These are phyloP conservation scores for Diarsia rubi DNA, from an alignment of 2,888 invertebrate species.

Conservation along the genomic window DNA sequence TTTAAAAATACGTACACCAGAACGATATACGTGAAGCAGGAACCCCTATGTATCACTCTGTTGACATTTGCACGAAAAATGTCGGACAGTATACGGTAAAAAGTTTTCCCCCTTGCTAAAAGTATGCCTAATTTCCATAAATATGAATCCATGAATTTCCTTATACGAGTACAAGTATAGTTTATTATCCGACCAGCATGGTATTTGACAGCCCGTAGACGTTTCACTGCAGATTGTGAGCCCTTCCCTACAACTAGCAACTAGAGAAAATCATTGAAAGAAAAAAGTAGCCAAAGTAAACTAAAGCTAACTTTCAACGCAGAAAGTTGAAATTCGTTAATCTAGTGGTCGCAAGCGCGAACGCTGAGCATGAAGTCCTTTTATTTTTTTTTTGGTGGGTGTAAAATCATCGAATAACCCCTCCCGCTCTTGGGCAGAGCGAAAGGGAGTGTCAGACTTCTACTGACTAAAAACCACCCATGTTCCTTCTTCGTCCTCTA, in stretches of 20 bases:
- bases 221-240: conserved; percentile 21
- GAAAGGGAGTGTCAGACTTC: too few species aligned
- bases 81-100: conserved; percentile 52
- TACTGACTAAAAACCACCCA: too few species aligned
- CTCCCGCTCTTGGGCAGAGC: too few species aligned
- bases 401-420: too few species aligned
- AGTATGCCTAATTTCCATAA: conserved; percentile 51
- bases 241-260: not conserved
- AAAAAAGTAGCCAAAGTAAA: too few species aligned
- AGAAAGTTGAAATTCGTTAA: not conserved
- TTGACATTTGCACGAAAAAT: conserved; percentile 41
- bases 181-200: conserved; percentile 51
- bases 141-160: conserved; percentile 53
- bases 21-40: conserved; percentile 33
- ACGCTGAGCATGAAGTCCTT: too few species aligned
- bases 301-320: too few species aligned
- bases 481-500: too few species aligned
- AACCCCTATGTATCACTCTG: conserved; percentile 44
- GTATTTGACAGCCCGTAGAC: conserved; percentile 48
- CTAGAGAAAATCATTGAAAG: not conserved
- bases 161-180: conserved; percentile 48
- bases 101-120: conserved; percentile 42
- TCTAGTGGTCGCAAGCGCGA: too few species aligned
- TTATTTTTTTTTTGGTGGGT: too few species aligned
- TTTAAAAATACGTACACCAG: not conserved